Percentiles rank a stretch among this genome's conserved stretches.
Evolutionary conservation across 2,113 vertebrate species (phyloP).

Genomic region (Chaetodon trifascialis): DNA sequence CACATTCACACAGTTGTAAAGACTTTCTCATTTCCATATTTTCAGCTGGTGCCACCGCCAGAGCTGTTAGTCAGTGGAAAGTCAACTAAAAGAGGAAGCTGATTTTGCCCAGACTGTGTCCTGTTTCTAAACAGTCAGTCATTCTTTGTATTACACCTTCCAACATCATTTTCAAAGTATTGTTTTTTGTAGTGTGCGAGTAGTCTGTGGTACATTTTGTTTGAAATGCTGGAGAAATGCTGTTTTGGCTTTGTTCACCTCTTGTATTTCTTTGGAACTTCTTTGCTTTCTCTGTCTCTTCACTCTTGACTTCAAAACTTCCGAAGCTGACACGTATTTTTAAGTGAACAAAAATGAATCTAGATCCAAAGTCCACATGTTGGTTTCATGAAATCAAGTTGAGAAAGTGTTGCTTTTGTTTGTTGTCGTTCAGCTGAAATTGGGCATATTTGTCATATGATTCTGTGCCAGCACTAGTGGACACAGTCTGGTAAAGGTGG

Average conservation of each 20-base stretch:
- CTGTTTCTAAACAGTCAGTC: background rate
- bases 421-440: slow-evolving; percentile 1
- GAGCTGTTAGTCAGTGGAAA: background rate
- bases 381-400: background rate
- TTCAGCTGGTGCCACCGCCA: background rate
- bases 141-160: background rate
- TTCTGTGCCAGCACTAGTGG: background rate
- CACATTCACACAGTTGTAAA: background rate
- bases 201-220: too few species aligned
- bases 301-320: background rate
- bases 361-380: background rate
- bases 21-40: background rate
- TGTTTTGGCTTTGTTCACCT: background rate
- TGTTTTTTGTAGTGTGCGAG: too few species aligned
- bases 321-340: background rate
- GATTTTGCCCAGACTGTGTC: background rate
- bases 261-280: background rate
- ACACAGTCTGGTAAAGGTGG: background rate
- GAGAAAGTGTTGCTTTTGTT: background rate
- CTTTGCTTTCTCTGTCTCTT: background rate
- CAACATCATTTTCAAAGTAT: background rate
- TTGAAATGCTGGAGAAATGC: background rate
- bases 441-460: background rate
- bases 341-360: background rate
- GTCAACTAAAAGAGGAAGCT: background rate